These are phyloP conservation scores for Ciconia maguari DNA, from an alignment of 2,113 vertebrate species.

Conservation along the genomic window DNA sequence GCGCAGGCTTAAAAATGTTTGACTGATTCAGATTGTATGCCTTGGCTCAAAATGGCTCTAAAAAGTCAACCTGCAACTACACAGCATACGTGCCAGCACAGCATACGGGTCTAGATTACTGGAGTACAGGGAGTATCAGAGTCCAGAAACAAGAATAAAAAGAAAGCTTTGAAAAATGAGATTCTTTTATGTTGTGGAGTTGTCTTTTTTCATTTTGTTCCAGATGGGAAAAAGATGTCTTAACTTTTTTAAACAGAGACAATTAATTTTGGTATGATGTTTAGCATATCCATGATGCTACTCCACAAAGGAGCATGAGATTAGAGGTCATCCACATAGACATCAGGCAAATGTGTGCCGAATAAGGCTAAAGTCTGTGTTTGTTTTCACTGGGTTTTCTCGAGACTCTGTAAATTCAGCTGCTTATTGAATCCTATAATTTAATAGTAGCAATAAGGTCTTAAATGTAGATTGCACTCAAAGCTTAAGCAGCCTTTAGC, in stretches of 20 bases:
- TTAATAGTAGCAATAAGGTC: background rate
- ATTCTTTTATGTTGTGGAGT: background rate
- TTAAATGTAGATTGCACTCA: background rate
- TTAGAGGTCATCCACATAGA: background rate
- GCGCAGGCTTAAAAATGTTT: background rate
- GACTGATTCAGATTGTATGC: background rate
- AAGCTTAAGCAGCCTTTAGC: background rate
- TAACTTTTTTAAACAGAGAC: background rate
- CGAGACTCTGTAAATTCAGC: background rate
- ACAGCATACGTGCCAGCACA: accelerated
- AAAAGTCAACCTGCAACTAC: background rate
- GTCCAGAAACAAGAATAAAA: background rate
- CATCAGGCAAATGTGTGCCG: accelerated
- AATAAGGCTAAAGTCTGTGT: background rate
- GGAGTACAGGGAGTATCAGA: background rate
- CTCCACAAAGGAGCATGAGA: background rate
- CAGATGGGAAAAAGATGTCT: background rate
- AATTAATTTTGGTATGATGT: background rate
- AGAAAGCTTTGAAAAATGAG: background rate
- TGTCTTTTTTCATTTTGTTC: background rate
- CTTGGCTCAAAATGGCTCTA: background rate
- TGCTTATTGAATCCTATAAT: background rate
- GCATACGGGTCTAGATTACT: background rate
- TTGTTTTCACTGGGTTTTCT: background rate
- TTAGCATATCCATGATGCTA: background rate